Percentiles rank a stretch among this genome's conserved stretches.
These are phyloP conservation scores for Pantherophis alleghaniensis DNA, from an alignment of 2,797 vertebrate genomes.

Conservation along the genomic window DNA sequence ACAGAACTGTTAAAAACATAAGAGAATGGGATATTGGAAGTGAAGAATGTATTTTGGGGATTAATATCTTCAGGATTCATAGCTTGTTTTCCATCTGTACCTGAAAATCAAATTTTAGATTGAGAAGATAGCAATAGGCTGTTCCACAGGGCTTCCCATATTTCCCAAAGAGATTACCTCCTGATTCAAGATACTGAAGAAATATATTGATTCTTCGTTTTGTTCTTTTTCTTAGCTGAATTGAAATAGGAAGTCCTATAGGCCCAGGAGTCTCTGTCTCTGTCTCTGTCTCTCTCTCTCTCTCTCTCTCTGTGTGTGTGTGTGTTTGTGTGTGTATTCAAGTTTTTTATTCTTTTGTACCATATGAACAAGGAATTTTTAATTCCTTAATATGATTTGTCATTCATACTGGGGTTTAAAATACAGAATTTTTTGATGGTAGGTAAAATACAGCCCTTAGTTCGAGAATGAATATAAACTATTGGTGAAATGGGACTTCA, in stretches of 20 bases:
- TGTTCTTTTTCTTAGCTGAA: conserved; percentile 20
- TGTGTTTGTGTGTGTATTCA: conserved; percentile 40
- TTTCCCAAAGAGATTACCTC: conserved; percentile 7
- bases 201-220: background rate
- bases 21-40: background rate
- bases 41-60: background rate
- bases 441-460: conserved; percentile 35
- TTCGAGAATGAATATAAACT: conserved; percentile 44
- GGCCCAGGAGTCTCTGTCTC: background rate
- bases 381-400: conserved; percentile 50
- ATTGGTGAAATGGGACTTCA: background rate
- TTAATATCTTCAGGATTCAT: conserved; percentile 1
- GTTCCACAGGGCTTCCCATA: background rate
- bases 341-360: conserved; percentile 62
- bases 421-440: conserved; percentile 38
- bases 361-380: conserved; percentile 39
- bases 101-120: background rate
- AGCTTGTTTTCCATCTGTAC: background rate
- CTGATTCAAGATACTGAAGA: conserved; percentile 43
- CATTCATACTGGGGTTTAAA: conserved; percentile 34
- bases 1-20: conserved; percentile 13
- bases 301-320: too few species aligned
- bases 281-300: too few species aligned
- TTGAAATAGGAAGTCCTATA: conserved; percentile 52
- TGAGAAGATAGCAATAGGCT: background rate